Conservation (phyloP, 2,113 vertebrate species). For the Gallinago paraguaiae region DNA sequence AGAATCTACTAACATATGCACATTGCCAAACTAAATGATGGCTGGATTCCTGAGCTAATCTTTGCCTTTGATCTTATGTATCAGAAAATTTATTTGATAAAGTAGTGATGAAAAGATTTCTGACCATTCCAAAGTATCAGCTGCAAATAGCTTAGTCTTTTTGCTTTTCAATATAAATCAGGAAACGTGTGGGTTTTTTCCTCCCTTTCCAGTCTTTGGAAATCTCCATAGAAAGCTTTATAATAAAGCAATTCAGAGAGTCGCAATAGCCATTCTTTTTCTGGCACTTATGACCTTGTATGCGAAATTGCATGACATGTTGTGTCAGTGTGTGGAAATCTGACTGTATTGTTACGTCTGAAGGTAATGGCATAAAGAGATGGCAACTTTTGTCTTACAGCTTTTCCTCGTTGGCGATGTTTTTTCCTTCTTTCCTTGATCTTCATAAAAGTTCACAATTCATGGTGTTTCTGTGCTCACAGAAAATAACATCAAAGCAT, state of each 20-base stretch:
- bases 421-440: background rate
- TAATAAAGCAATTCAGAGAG: background rate
- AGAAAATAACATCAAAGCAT: background rate
- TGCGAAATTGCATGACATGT: background rate
- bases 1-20: constrained; percentile 6
- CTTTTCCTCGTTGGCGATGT: background rate
- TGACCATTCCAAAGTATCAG: background rate
- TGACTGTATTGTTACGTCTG: background rate
- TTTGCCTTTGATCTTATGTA: constrained; percentile 24
- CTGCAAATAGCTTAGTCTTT: background rate
- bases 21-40: constrained; percentile 14
- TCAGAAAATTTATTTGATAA: constrained; percentile 28
- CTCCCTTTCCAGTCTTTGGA: background rate
- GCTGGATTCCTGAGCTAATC: background rate
- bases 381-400: background rate
- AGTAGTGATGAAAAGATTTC: constrained; percentile 4
- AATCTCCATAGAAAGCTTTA: background rate
- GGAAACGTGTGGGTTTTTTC: background rate
- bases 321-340: background rate
- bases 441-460: background rate
- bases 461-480: background rate
- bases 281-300: background rate
- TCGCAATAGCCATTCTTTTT: background rate
- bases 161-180: background rate
- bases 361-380: background rate